Conservation (phyloP, 2,888 invertebrate genomes). For the Copidosoma aretas region DNA sequence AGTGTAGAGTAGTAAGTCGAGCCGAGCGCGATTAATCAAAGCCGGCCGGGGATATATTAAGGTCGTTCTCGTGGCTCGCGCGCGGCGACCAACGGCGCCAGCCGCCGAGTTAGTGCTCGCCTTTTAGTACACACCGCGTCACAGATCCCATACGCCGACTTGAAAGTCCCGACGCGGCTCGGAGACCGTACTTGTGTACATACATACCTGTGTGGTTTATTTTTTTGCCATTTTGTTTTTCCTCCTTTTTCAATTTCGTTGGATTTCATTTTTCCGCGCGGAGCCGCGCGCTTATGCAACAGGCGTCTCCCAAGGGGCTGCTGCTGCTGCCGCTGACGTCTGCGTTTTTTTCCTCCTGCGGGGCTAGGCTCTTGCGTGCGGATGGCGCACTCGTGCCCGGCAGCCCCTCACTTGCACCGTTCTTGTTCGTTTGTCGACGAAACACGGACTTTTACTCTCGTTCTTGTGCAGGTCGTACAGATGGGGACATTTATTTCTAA, state of each 20-base stretch:
- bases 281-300: background rate
- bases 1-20: background rate
- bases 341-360: too few relatives aligned
- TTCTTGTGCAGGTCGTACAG: too few relatives aligned
- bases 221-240: too few relatives aligned
- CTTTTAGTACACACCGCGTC: too few relatives aligned
- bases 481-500: too few relatives aligned
- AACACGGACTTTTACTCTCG: too few relatives aligned
- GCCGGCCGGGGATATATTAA: constrained; percentile 15
- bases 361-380: too few relatives aligned
- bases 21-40: constrained; percentile 28
- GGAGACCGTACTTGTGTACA: too few relatives aligned
- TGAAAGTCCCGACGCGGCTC: background rate
- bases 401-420: background rate
- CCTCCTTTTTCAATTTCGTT: background rate
- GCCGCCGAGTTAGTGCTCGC: too few relatives aligned
- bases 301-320: background rate
- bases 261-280: background rate
- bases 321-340: background rate
- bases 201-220: background rate
- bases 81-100: background rate
- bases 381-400: background rate
- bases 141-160: background rate
- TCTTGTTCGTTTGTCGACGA: background rate
- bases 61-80: background rate